Base-by-base conservation (phyloP, 2,797 vertebrate genomes). In the Ciconia nigra region DNA sequence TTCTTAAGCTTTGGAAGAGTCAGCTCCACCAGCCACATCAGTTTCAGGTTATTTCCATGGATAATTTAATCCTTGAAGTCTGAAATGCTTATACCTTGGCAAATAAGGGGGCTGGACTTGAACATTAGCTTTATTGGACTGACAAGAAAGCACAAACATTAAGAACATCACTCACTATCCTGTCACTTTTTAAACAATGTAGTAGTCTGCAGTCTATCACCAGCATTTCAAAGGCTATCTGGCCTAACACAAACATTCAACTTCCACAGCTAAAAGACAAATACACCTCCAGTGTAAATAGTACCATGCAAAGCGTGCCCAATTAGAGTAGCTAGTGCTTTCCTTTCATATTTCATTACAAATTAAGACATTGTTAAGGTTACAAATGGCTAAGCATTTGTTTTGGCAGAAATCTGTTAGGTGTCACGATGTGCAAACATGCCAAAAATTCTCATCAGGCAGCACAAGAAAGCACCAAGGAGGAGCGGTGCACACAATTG, bases 361-460 rank as follows among this genome's bases (percentile, higher is more conserved):
- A 63, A 81, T 59, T 79, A 88, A 24, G 44, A 83, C 67, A n/a
- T 7, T 18, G 80, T 82, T 93, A 91, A 69, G 33, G 42, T 37
- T 20, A 90, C 65, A 57, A 65, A 83, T 49, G 0, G 10, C 83
- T 96, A 80, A 93, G 96, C 94, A 47, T 91, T 92, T 94, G 86
- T 94, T 96, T 95, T 93, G 26, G 90, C 89, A 80, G 83, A 93
- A 82, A 80, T 15, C 95, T 82, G 93, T 96, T 93, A 97, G 93
- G 88, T 95, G 96, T 67, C 83, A 96, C 12, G 9, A 69, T 92
- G 95, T 96, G 92, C 95, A 97, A 82, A 88, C 98, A 98, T 98
- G 98, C 98, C 96, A 96, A 73, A 81, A 84, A 41, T 55, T 96
- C 90, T 91, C 66, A 87, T 77, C 96, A 96, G 96, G 96, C 66